Base-by-base conservation (phyloP, 2,888 invertebrate genomes). In the Sarcophaga rosellei region DNA sequence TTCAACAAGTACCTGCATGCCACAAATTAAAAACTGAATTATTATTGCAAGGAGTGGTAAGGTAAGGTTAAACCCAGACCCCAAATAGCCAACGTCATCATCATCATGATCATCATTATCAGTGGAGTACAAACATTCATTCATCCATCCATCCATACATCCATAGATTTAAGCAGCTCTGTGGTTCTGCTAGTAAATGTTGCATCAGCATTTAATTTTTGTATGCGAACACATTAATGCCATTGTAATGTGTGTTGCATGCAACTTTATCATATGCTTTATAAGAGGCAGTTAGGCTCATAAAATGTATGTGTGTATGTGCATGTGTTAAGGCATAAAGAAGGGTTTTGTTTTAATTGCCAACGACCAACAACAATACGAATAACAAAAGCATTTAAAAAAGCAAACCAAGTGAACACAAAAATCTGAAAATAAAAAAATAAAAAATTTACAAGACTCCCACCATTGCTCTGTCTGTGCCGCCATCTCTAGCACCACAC, bases 311-410 rank as follows among this genome's bases (percentile, higher is more conserved):
- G 17, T 17, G 53, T 53, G 44, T 35, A 65, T 35, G 35, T 44
- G 44, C 20, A 15, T 53, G 53, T 53, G 17, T 53, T 53, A 53
- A 53, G 53, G 53, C 53, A 53, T 53, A 15, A 53, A 47, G 63
- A 66, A 73, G 45, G 70, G 77, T 66, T 76, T 82, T 82, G 76
- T 72, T 82, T 82, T 77, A 82, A 82, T 82, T 82, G 82, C 82
- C 77, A 73, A 66, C 45, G 66, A 68, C 44, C 23, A 77, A 23
- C 47, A 70, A 61, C 23, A 76, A 72, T 23, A 72, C 69, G 47
- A 62, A 53, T 53, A 53, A 53, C 17, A 53, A 53, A 53, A 17
- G 53, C 53, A 53, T 53, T 53, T 53, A 53, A 69, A 76, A 61
- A 61, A 72, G 53, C 57, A 75, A 81, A 59, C 69, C 70, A 76